A percentile compares a stretch with the other conserved stretches of the same genome.
Conservation (phyloP, 2,113 vertebrate genomes). For the Syrrhaptes paradoxus region DNA sequence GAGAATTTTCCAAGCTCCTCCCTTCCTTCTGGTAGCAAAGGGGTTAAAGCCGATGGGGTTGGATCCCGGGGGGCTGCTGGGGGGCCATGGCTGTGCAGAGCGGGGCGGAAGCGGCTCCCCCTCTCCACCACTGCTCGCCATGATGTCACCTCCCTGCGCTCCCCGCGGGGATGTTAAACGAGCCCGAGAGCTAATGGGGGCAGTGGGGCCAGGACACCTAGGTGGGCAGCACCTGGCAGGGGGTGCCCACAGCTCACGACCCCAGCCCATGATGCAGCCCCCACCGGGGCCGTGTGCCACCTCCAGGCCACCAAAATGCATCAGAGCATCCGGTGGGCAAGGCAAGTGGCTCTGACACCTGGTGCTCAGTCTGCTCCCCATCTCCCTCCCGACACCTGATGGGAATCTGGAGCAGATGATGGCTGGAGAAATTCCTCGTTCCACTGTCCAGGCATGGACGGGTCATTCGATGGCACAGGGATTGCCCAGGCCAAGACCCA, state of each 20-base stretch:
- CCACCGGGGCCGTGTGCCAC: background rate
- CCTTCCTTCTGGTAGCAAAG: background rate
- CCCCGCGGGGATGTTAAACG: background rate
- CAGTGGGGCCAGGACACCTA: background rate
- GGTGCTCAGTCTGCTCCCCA: fast-evolving
- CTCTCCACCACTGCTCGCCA: background rate
- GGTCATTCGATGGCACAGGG: background rate
- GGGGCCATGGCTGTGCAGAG: background rate
- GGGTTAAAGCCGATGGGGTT: background rate
- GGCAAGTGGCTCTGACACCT: fast-evolving
- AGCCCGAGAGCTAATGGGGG: fast-evolving
- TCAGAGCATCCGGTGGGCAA: fast-evolving
- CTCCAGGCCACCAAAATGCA: background rate
- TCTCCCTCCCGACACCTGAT: background rate
- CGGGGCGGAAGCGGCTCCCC: background rate
- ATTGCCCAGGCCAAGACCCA: background rate
- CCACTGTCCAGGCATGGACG: background rate
- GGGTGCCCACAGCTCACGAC: background rate
- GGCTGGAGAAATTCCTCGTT: background rate
- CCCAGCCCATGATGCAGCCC: background rate
- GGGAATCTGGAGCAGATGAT: background rate
- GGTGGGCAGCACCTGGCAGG: slow-evolving; percentile 5
- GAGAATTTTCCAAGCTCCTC: background rate
- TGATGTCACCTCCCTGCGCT: background rate
- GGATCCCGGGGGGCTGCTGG: background rate